A percentile compares a stretch with the other conserved stretches of the same genome.
Conservation (phyloP, 2,797 vertebrate genomes). For the Megalops cyprinoides region DNA sequence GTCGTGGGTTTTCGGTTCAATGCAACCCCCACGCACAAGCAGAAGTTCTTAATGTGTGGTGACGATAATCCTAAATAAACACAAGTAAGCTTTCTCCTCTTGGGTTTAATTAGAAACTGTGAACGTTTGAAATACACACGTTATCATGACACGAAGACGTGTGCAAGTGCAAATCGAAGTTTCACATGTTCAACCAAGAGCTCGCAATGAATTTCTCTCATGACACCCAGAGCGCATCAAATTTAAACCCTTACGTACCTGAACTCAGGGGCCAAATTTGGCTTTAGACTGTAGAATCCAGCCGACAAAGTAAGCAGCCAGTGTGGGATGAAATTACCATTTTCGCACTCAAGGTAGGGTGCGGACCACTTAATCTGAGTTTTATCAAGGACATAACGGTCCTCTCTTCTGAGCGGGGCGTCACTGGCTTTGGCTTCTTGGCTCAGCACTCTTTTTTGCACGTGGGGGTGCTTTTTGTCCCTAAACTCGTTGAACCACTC, state of each 20-base stretch:
- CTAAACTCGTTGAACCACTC: conserved; percentile 90
- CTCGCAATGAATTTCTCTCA: not conserved
- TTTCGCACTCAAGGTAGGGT: conserved; percentile 90
- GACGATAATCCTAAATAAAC: not conserved
- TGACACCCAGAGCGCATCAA: no score
- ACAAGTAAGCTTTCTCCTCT: not conserved
- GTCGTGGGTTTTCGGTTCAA: not conserved
- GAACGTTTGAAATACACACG: not conserved
- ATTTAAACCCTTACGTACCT: conserved; percentile 75
- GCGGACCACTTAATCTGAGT: conserved; percentile 90
- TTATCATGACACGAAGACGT: not conserved
- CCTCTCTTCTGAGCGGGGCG: conserved; percentile 69
- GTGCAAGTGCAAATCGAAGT: not conserved
- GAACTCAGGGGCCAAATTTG: conserved; percentile 87
- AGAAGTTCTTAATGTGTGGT: not conserved
- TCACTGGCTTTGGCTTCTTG: conserved; percentile 71
- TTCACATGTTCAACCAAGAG: not conserved
- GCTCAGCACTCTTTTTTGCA: conserved; percentile 75
- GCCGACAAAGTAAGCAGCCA: conserved; percentile 92
- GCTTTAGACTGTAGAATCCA: conserved; percentile 87
- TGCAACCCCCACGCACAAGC: not conserved
- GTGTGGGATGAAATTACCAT: conserved; percentile 87
- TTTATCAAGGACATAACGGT: conserved; percentile 80
- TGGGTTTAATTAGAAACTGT: not conserved
- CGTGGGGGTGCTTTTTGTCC: conserved; percentile 77